Base-by-base conservation (phyloP, 2,113 vertebrate species). In the Hydrolagus affinis region DNA sequence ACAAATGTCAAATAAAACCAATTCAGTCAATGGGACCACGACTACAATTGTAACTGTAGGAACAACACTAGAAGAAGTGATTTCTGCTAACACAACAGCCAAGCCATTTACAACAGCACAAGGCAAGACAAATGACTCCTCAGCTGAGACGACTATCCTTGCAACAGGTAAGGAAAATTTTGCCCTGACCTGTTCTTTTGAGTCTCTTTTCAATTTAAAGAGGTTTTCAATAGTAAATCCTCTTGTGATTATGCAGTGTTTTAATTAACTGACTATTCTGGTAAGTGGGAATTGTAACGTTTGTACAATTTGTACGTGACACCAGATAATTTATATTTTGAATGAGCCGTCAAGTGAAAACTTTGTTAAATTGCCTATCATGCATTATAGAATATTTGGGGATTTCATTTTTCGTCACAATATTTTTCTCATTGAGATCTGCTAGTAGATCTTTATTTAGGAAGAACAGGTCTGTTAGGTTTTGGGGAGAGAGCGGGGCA, bases 121-220 rank as follows among this genome's bases (percentile, higher is more conserved):
- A 10, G 62, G 60, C 17, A 83, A 83, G 30, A 28, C 62, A 66
- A 83, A 83, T 83, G 78, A 32, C 15, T 68, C 78, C 8, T 83
- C 78, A 68, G 62, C 28, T 11, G 78, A 83, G 66, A 66, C 78
- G 11, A 68, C 78, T n/a, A 28, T 83, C 25, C 78, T 62, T 7
- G 66, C 78, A 68, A 66, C 78, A 83, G 78, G 78, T 83, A 83
- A 62, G 66, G 62, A 60, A 83, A 68, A 28, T 64, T 83, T 66
- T 60, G 30, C 66, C 78, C 62, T 83, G 78, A 14, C 62, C 30
- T 64, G 30, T 83, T 66, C 14, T 83, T 83, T 28, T 66, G 21
- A 30, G 64, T 83, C 66, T 19, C 14, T 83, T 78, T 83, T 83
- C 25, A 44, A 44, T 44, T n/a, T n/a, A n/a, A n/a, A 44, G 44